Percentiles rank a stretch among this genome's conserved stretches.
These are phyloP conservation scores for Mergus octosetaceus DNA, from an alignment of 2,797 vertebrate species.

Conservation along the genomic window DNA sequence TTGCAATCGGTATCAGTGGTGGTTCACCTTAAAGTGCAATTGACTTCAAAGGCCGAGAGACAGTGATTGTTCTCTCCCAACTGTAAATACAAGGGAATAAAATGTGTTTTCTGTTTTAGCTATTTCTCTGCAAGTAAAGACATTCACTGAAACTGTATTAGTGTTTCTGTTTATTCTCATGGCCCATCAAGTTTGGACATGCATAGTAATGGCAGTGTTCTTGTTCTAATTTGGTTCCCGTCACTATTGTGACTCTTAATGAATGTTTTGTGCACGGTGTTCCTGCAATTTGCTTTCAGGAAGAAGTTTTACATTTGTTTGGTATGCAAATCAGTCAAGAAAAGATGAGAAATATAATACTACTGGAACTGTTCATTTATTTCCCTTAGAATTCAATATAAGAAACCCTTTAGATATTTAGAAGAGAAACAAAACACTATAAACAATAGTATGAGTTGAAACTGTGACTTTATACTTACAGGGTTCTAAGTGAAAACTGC, in stretches of 20 bases:
- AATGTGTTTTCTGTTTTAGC: neutral
- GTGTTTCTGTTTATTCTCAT: neutral
- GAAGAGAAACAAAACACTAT: neutral
- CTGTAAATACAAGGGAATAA: neutral
- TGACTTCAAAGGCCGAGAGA: neutral
- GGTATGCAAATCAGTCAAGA: neutral
- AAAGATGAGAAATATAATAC: neutral
- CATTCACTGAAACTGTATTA: neutral
- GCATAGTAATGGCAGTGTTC: neutral
- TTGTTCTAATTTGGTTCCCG: conserved; percentile 9
- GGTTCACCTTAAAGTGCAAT: neutral
- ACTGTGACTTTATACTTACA: neutral
- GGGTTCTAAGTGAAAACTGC: neutral
- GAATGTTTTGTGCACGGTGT: neutral
- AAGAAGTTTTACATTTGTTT: neutral
- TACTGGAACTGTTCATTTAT: neutral
- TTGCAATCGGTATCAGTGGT: fast-evolving
- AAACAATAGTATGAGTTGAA: neutral
- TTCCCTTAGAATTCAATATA: neutral
- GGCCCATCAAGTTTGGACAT: neutral
- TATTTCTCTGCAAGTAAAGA: neutral
- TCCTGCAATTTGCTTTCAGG: neutral
- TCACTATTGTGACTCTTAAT: neutral
- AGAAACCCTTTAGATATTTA: neutral
- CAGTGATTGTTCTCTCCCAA: neutral